Evolutionary conservation across 2,113 vertebrate genomes (phyloP).

Genomic region (Pachypanchax playfairii): DNA sequence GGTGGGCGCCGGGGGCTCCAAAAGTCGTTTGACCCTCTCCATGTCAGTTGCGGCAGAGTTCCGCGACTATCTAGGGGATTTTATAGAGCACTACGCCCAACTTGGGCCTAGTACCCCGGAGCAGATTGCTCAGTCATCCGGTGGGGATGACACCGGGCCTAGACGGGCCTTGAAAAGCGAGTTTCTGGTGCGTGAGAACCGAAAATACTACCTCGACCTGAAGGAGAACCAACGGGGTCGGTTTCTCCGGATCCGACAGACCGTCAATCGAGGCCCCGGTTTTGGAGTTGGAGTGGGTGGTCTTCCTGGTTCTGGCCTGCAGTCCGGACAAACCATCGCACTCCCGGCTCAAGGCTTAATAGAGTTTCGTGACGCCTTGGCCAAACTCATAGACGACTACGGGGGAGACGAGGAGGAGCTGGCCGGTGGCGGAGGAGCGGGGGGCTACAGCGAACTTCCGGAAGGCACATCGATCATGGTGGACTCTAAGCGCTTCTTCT

Average conservation of each 20-base stretch:
- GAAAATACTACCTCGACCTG: constrained; percentile 93
- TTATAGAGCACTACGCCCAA: constrained; percentile 94
- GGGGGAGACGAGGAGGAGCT: constrained; percentile 92
- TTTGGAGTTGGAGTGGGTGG: constrained; percentile 83
- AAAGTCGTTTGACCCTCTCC: constrained; percentile 93
- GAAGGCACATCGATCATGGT: constrained; percentile 96
- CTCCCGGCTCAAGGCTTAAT: constrained; percentile 94
- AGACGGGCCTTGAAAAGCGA: constrained; percentile 90
- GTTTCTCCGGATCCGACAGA: constrained; percentile 89
- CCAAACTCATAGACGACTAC: constrained; percentile 96
- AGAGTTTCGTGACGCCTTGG: constrained; percentile 94
- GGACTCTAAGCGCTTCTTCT: constrained; percentile 97
- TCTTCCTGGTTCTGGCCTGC: constrained; percentile 82
- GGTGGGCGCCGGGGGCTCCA: constrained; percentile 92
- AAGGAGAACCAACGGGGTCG: constrained; percentile 93
- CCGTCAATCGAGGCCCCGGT: constrained; percentile 88
- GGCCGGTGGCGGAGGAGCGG: constrained; percentile 83
- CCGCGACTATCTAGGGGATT: constrained; percentile 91
- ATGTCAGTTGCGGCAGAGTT: constrained; percentile 95
- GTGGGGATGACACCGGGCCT: constrained; percentile 85
- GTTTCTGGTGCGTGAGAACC: constrained; percentile 89
- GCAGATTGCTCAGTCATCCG: constrained; percentile 89
- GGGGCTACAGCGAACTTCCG: constrained; percentile 89
- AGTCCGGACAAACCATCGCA: constrained; percentile 93
- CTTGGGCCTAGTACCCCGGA: constrained; percentile 91